Conservation (phyloP, 2,113 vertebrate genomes). For the Manacus vitellinus region DNA sequence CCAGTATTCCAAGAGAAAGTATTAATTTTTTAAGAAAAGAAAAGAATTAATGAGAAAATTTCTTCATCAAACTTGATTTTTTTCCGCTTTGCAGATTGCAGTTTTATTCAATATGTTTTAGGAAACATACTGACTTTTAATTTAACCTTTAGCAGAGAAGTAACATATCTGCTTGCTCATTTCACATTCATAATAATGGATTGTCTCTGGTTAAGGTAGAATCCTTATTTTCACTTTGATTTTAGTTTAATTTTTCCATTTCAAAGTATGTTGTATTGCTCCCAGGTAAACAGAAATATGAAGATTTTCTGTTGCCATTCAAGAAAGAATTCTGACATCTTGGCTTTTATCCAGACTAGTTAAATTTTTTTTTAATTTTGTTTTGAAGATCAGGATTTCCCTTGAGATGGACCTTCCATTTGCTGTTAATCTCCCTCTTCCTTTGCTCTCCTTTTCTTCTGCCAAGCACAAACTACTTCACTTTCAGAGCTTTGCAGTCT, state of each 20-base stretch:
- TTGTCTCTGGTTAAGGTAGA: neutral
- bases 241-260: neutral
- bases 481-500: neutral
- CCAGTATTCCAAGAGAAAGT: neutral
- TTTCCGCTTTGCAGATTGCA: neutral
- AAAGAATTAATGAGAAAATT: neutral
- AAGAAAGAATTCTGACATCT: neutral
- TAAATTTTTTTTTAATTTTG: neutral
- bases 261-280: neutral
- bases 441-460: neutral
- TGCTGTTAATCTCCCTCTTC: neutral
- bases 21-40: neutral
- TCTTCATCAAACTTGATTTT: neutral
- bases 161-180: neutral
- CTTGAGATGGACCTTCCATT: neutral
- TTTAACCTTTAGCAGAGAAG: neutral
- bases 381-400: neutral
- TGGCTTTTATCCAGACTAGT: neutral
- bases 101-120: neutral
- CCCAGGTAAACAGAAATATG: neutral
- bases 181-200: neutral
- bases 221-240: neutral
- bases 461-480: neutral
- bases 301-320: neutral
- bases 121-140: neutral